Conservation (phyloP, 2,797 vertebrate genomes). For the Amazona finschi region DNA sequence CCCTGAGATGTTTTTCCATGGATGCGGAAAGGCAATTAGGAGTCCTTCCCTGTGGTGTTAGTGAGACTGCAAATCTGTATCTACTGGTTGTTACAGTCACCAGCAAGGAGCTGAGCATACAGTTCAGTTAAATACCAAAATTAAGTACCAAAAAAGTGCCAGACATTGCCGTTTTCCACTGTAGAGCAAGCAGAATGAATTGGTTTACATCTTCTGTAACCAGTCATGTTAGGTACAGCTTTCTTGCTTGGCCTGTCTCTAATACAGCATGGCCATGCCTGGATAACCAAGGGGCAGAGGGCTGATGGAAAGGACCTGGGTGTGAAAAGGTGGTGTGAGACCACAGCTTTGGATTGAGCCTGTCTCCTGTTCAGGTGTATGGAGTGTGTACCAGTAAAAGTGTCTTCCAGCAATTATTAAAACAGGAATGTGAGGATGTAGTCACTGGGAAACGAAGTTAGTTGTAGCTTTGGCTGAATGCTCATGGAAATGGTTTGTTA, state of each 20-base stretch:
- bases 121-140: background rate
- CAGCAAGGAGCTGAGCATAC: background rate
- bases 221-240: background rate
- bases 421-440: background rate
- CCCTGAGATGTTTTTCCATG: background rate
- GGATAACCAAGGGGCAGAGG: background rate
- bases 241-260: background rate
- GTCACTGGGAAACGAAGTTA: background rate
- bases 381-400: background rate
- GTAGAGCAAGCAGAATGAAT: background rate
- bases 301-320: background rate
- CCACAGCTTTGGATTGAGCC: background rate
- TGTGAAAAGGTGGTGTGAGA: background rate
- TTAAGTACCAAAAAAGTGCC: background rate
- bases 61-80: background rate
- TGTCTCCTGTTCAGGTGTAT: background rate
- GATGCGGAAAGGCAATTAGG: background rate
- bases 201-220: background rate
- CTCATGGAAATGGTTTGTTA: background rate
- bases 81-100: background rate
- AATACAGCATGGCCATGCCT: fast-evolving
- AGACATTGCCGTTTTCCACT: background rate
- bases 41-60: background rate
- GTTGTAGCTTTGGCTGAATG: background rate
- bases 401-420: background rate